Percentiles rank a stretch among this genome's conserved stretches.
Conservation (phyloP, 2,797 vertebrate genomes). For the Cheirogaleus major region DNA sequence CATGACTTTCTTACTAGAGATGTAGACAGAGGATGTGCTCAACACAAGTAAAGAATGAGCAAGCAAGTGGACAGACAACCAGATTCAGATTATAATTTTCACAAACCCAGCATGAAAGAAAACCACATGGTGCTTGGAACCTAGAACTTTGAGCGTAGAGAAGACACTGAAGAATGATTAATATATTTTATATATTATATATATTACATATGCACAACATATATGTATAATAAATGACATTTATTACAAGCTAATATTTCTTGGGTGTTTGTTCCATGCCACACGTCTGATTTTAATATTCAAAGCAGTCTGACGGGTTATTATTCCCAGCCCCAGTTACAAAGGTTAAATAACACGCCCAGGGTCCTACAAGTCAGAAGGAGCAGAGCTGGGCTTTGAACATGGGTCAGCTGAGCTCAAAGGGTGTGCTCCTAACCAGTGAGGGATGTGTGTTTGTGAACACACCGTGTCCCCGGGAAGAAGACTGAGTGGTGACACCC, state of each 20-base stretch:
- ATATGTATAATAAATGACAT: not conserved
- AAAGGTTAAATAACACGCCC: not conserved
- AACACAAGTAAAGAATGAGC: not conserved
- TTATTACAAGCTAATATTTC: not conserved
- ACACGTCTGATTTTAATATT: not conserved
- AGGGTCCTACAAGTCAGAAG: not conserved
- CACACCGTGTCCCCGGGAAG: accelerated
- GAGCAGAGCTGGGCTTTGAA: not conserved
- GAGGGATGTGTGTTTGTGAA: accelerated
- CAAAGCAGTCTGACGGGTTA: not conserved
- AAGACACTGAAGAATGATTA: not conserved
- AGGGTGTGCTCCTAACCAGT: not conserved
- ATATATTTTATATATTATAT: not conserved
- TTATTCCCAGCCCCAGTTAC: not conserved
- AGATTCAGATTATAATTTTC: not conserved
- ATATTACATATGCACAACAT: no score
- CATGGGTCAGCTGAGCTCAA: not conserved
- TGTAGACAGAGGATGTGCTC: not conserved
- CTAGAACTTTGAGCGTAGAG: not conserved
- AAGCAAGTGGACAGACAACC: no score
- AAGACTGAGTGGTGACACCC: accelerated
- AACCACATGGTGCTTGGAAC: not conserved
- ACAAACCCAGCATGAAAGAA: not conserved
- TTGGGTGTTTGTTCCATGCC: not conserved
- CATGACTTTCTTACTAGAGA: not conserved